Base-by-base conservation (phyloP, 37 sponge, comb jelly and placozoan species). In the Haliclona indistincta region DNA sequence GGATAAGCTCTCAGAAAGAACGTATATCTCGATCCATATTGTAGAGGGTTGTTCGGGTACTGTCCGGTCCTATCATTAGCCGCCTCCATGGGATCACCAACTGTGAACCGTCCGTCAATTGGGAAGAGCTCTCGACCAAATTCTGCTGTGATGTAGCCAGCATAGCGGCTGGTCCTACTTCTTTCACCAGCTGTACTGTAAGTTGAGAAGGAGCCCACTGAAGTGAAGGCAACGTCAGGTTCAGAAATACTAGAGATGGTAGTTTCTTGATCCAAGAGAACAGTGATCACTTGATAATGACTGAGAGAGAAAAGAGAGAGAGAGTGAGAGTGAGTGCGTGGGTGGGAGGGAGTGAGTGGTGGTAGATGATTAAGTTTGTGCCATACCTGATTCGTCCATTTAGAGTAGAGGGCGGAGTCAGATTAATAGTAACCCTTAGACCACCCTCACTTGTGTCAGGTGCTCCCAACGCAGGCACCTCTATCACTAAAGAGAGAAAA, bases 301-400 rank as follows among this genome's bases (percentile, higher is more conserved):
- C 84, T 89, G 32, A 3, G 52, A 73, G 70, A 29, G 41, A 69
- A 34, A 47, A 40, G 19, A 69, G 22, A 40, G 29, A 73, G 3
- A 15, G n/a, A 0, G 7, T 29, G 30, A 17, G 11, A 70, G 17
- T 33, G 23, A 4, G 29, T 34, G 1, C 2, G 43, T 39, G 3
- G 6, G 69, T 20, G 7, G 45, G 29, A 5, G 69, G 45, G 3
- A 26, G 45, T 39, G 13, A 28, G 55, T 4, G 34, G 49, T 51
- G 34, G 7, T 19, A 45, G 40, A 19, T 53, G 19, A 56, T 7
- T 54, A 3, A 68, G 5, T n/a, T 33, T 1, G 17, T 11, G 41
- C 13, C 13, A 30, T 74, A 88, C 89, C 89, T 88, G 47, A 88
- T 88, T 4, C 54, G 79, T 77, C 89, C 89, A 88, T 83, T 83